A percentile compares a stretch with the other conserved stretches of the same genome.
Evolutionary conservation across 2,888 invertebrate genomes (phyloP).

Genomic region (Oscheius onirici): DNA sequence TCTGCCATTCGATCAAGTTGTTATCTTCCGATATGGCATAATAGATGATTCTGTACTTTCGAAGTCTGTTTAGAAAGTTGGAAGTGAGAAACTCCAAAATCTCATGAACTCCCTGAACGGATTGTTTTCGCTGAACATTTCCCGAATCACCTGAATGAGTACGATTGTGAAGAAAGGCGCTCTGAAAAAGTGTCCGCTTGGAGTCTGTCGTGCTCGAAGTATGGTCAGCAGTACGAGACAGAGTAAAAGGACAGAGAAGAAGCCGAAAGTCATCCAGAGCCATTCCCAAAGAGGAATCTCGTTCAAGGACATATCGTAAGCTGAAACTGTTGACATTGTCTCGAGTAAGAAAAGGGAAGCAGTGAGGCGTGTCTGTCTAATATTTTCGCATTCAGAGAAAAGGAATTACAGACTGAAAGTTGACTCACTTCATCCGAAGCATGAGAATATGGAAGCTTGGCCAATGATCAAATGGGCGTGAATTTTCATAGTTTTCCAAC

Average conservation of each 20-base stretch:
- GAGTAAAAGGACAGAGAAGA: neutral
- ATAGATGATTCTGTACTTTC: neutral
- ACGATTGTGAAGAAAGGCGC: neutral
- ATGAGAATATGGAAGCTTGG: too few relatives aligned
- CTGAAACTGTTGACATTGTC: too few relatives aligned
- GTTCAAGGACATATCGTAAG: neutral
- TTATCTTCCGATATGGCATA: neutral
- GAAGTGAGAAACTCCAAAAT: neutral
- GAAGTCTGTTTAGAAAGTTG: neutral
- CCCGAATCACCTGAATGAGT: constrained; percentile 4
- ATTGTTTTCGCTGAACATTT: too few relatives aligned
- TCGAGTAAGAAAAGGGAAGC: too few relatives aligned
- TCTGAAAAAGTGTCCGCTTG: neutral
- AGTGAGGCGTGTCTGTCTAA: too few relatives aligned
- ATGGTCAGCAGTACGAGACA: neutral
- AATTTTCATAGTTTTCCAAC: too few relatives aligned
- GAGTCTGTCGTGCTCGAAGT: neutral
- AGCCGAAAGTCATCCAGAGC: neutral
- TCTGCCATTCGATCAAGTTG: neutral
- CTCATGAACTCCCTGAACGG: neutral
- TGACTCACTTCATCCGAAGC: too few relatives aligned
- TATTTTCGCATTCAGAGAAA: too few relatives aligned
- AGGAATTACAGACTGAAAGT: too few relatives aligned
- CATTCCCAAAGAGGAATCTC: constrained; percentile 1
- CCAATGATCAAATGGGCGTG: too few relatives aligned